Conservation (phyloP, 2,888 invertebrate species). For the Pandemis corylana region DNA sequence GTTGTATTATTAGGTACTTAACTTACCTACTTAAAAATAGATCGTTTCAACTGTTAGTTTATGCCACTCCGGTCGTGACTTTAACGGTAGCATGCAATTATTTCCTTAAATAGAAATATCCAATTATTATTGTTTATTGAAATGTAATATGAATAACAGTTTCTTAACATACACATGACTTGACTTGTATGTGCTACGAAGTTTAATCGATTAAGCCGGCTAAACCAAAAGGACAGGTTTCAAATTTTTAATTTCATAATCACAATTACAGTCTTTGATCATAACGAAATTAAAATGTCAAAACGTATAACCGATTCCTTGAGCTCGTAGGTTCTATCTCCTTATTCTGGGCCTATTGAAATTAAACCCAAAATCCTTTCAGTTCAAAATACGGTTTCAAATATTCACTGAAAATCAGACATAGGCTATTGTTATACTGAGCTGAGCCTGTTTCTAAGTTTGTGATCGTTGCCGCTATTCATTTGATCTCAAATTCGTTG, state of each 20-base stretch:
- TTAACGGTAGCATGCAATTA: neutral
- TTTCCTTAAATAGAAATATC: neutral
- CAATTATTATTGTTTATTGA: neutral
- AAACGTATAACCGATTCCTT: constrained; percentile 4
- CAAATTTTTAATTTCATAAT: constrained; percentile 25
- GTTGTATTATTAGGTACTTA: too few species aligned
- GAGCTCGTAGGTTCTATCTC: neutral
- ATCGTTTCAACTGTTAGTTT: too few species aligned
- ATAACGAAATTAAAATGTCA: constrained; percentile 18
- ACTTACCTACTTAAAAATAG: too few species aligned
- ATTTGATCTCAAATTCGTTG: neutral
- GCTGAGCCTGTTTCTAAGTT: neutral
- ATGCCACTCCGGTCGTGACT: too few species aligned
- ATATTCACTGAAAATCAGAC: neutral
- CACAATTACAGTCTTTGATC: constrained; percentile 15
- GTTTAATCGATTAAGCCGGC: constrained; percentile 2
- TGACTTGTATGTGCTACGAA: too few species aligned
- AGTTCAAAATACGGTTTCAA: neutral
- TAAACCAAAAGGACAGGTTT: constrained; percentile 8
- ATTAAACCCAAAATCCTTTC: neutral
- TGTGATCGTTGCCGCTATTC: neutral
- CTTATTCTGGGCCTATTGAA: neutral
- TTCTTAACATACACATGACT: too few species aligned
- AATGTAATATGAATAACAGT: neutral
- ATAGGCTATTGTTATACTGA: neutral